Conservation (phyloP, 2,113 vertebrate genomes). For the Picathartes gymnocephalus region DNA sequence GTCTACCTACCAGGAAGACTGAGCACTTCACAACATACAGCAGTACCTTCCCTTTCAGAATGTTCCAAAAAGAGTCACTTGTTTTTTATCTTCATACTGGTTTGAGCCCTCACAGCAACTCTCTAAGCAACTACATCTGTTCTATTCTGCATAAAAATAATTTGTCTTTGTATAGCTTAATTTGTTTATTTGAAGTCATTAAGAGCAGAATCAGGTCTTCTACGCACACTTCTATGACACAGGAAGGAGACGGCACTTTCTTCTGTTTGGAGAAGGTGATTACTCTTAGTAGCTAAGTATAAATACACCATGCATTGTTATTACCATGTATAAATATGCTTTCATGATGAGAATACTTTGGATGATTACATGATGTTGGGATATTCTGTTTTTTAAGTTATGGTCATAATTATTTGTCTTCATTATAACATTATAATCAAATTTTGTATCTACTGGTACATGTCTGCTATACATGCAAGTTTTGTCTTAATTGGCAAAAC, state of each 20-base stretch:
- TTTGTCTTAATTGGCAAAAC: conserved; percentile 14
- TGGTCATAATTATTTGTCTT: background rate
- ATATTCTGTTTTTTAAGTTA: background rate
- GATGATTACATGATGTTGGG: background rate
- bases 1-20: background rate
- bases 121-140: background rate
- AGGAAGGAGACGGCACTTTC: background rate
- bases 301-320: background rate
- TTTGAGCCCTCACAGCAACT: background rate
- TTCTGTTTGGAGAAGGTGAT: background rate
- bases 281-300: background rate
- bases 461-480: background rate
- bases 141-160: background rate
- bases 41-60: background rate
- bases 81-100: background rate
- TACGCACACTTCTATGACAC: background rate
- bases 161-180: background rate
- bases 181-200: background rate
- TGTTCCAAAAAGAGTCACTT: background rate
- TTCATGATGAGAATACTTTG: background rate
- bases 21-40: background rate
- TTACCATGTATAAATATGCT: background rate
- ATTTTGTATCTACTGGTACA: background rate
- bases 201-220: background rate
- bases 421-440: background rate